Evolutionary conservation across 2,888 invertebrate genomes (phyloP).

Genomic region (Mimumesa dahlbomi): DNA sequence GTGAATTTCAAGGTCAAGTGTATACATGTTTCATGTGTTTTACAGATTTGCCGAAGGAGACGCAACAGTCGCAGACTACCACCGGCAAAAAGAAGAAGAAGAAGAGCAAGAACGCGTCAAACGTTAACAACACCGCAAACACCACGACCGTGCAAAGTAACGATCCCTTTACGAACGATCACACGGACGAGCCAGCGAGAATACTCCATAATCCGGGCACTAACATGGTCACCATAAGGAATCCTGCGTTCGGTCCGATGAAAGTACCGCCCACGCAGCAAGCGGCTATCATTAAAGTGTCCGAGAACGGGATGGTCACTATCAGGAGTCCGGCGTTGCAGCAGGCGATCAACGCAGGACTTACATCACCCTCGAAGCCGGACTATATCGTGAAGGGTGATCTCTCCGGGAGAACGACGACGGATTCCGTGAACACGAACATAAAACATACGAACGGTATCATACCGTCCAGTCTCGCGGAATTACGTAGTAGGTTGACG

Average conservation of each 20-base stretch:
- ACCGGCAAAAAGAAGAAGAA: constrained; percentile 81
- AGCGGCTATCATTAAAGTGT: constrained; percentile 85
- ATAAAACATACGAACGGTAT: constrained; percentile 71
- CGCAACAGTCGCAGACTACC: constrained; percentile 50
- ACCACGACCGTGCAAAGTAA: constrained; percentile 46
- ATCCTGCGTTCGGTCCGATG: constrained; percentile 88
- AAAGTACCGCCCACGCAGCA: constrained; percentile 82
- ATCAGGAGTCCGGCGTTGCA: constrained; percentile 88
- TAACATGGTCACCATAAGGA: constrained; percentile 89
- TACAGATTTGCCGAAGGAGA: constrained; percentile 64
- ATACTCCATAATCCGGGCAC: constrained; percentile 80
- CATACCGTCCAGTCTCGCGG: constrained; percentile 72
- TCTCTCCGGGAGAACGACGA: constrained; percentile 39
- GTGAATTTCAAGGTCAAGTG: too few species aligned
- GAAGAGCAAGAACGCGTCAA: constrained; percentile 68
- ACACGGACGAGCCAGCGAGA: constrained; percentile 77
- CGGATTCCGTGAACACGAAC: constrained; percentile 43
- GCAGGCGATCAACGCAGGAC: constrained; percentile 78
- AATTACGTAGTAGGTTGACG: constrained; percentile 70
- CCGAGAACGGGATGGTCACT: constrained; percentile 91
- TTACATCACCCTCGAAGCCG: constrained; percentile 77
- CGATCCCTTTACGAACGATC: constrained; percentile 57
- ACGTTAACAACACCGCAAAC: constrained; percentile 49
- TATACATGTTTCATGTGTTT: too few species aligned
- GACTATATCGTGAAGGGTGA: constrained; percentile 78